Conservation (phyloP, 2,797 vertebrate species). For the Peromyscus eremicus region DNA sequence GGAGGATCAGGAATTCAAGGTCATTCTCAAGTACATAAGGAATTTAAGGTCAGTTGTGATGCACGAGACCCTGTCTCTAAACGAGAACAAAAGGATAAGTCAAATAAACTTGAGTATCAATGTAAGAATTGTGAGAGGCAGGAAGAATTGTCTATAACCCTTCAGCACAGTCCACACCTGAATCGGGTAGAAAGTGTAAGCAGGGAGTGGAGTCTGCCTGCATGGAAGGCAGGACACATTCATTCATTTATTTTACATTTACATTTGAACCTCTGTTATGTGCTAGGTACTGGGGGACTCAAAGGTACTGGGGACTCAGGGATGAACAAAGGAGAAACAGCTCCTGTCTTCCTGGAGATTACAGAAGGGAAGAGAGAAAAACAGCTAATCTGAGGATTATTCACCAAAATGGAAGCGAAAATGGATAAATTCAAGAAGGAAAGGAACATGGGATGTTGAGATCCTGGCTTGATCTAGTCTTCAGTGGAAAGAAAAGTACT, state of each 20-base stretch:
- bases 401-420: neutral
- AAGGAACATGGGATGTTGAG: neutral
- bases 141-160: neutral
- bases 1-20: neutral
- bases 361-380: neutral
- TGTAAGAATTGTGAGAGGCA: neutral
- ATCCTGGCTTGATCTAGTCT: neutral
- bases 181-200: neutral
- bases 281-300: neutral
- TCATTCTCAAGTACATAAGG: neutral
- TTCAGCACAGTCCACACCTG: neutral
- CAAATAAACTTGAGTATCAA: neutral
- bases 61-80: neutral
- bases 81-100: neutral
- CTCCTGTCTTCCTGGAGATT: neutral
- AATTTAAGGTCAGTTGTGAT: neutral
- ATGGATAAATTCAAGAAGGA: neutral
- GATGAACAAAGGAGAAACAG: neutral
- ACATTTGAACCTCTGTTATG: neutral
- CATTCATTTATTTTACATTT: neutral
- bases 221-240: neutral
- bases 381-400: neutral
- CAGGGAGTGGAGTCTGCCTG: neutral
- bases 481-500: neutral
- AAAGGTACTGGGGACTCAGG: neutral